Base-by-base conservation (phyloP, 2,888 invertebrate species). In the Icerya purchasi region DNA sequence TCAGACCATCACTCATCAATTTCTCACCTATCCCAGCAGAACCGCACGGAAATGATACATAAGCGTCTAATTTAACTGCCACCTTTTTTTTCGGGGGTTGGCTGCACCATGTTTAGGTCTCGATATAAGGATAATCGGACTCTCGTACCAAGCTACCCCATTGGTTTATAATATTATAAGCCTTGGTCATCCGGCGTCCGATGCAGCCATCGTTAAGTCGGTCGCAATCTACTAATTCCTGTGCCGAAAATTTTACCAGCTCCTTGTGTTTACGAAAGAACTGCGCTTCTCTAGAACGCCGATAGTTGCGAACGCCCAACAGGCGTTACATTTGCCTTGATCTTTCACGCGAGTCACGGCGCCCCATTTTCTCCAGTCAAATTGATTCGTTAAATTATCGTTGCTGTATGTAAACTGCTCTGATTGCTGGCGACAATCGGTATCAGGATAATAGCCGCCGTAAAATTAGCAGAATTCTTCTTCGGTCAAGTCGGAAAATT, bases 281-380 rank as follows among this genome's bases (percentile, higher is more conserved):
- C 65, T 90, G 84, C 1, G 96, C 94, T 72, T n/a, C n/a, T 98
- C 97, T 59, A 98, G 78, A 69, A 97, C 97, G 71, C 97, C 97
- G 63, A 92, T 94, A 1, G 89, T 89, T 67, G 92, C 90, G 72
- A 96, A 96, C 0, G 94, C 93, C 94, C 94, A 96, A 69, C 92
- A 91, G 24, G 89, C 90, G 21, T 91, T 91, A 68, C 92, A 92
- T 14, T 72, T 72, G 0, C 87, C 88, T 72, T 94, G 94, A 73
- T 94, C 78, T 71, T 94, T 94, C 0, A 94, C 92, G 58, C 80
- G 77, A 0, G 92, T 88, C 2, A 94, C 88, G 1, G 78, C 88
- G 57, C 79, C 80, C 63, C 81, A 78, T 3, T 82, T 75, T 54
- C 93, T 77, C 94, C 94, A 94, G 71, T 94, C 94, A 70, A 86